Evolutionary conservation across 2,797 vertebrate species (phyloP), one percentile per base, ranked within the genome.

Genomic region (Spea hammondii): DNA sequence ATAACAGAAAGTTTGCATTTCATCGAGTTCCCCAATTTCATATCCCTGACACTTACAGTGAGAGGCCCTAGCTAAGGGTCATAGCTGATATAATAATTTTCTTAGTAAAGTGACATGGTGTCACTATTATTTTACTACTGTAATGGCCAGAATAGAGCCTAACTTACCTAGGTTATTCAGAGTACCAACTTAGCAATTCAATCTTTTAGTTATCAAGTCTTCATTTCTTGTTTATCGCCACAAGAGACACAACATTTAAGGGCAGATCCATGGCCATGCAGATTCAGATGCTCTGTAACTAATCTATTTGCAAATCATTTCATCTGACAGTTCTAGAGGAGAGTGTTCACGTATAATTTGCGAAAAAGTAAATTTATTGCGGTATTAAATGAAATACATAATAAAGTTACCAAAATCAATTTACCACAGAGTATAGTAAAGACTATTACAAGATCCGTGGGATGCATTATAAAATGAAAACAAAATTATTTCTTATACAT

Each of bases 291-390:
- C 12, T 53, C 65, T 32, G n/a, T 5, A 76, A 57, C 12, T 67
- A 9, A 57, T 68, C 4, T 57, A 32, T 64, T 68, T 67, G 44
- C 8, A 75, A 75, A 46, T 47, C 64, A 74, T 66, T 66, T 8
- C 11, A 66, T 14, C 6, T 9, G 50, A 8, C 8, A 66, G 13
- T 17, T 57, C 8, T 12, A 59, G 17, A 45, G 51, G 48, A 57
- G 11, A 13, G 5, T 59, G 4, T 67, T 13, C 60, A 57, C 65
- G 47, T 59, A 57, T 47, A 48, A 12, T 69, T 51, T 59, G 8
- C 53, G 4, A 55, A 14, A 44, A n/a, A 73, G 51, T 53, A 53
- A 66, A 49, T 50, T 67, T 67, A 55, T 65, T 66, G 45, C 48
- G 7, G 51, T 32, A 54, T 75, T 65, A 53, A 53, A 53, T 10